Percentiles rank a stretch among this genome's conserved stretches.
Evolutionary conservation across 2,888 invertebrate genomes (phyloP).

Genomic region (Leptinotarsa peninsularis): DNA sequence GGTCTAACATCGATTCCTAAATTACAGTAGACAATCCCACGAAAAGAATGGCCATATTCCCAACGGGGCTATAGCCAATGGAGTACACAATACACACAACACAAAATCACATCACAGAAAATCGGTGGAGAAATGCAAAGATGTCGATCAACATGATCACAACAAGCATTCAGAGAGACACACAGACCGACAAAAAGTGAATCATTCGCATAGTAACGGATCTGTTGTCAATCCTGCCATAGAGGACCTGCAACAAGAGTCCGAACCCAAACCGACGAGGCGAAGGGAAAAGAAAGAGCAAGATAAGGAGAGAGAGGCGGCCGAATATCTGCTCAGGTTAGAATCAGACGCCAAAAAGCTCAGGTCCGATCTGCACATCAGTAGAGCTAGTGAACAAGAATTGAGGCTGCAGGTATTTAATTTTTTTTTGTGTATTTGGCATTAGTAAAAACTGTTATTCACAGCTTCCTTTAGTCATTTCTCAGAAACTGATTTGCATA

Average conservation of each 20-base stretch:
- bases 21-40: constrained; percentile 48
- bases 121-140: constrained; percentile 60
- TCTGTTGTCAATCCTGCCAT: constrained; percentile 51
- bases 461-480: too few relatives aligned
- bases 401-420: constrained; percentile 74
- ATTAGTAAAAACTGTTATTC: constrained; percentile 3
- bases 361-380: constrained; percentile 79
- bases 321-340: constrained; percentile 72
- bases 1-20: background rate
- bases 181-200: constrained; percentile 48
- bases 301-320: constrained; percentile 66
- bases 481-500: too few relatives aligned
- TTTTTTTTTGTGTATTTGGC: background rate
- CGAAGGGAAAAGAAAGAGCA: constrained; percentile 65
- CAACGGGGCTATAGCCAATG: constrained; percentile 62
- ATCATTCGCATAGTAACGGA: constrained; percentile 61
- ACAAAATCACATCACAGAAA: constrained; percentile 71
- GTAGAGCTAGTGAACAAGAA: constrained; percentile 78
- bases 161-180: constrained; percentile 51
- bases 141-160: constrained; percentile 58
- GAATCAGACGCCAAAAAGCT: constrained; percentile 79
- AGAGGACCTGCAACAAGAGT: constrained; percentile 33
- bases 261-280: constrained; percentile 48
- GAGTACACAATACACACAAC: constrained; percentile 52
- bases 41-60: constrained; percentile 64